Conservation (phyloP, 2,888 invertebrate genomes). For the Myathropa florea region DNA sequence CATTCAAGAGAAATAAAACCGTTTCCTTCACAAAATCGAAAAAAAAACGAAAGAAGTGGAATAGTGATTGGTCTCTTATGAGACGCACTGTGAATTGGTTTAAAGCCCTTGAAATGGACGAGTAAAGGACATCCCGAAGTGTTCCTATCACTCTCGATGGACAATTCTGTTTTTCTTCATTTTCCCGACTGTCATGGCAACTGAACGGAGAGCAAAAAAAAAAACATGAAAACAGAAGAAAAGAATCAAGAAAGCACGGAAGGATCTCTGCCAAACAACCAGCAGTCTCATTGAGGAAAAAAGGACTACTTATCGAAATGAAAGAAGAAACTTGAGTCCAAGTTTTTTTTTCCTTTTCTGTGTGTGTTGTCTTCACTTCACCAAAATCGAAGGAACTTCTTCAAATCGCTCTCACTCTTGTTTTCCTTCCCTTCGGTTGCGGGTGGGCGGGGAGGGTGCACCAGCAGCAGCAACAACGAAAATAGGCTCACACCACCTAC, state of each 20-base stretch:
- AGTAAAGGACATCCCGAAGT: conserved; percentile 32
- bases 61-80: conserved; percentile 5
- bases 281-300: conserved; percentile 26
- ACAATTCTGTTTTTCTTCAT: conserved; percentile 16
- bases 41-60: too few species aligned
- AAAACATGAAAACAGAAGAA: conserved; percentile 13
- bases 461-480: background rate
- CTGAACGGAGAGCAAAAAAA: conserved; percentile 7
- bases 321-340: conserved; percentile 55
- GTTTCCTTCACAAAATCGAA: background rate
- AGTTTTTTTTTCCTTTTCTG: conserved; percentile 7
- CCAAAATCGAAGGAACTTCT: conserved; percentile 32
- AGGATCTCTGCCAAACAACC: conserved; percentile 21
- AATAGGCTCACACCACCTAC: conserved; percentile 2
- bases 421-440: background rate
- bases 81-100: conserved; percentile 28
- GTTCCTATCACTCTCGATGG: conserved; percentile 34
- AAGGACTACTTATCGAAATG: conserved; percentile 61
- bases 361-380: conserved; percentile 46
- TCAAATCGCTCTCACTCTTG: conserved; percentile 20
- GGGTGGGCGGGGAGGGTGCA: conserved; percentile 6
- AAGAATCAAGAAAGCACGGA: background rate
- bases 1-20: background rate
- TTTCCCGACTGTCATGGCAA: conserved; percentile 51
- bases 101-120: conserved; percentile 40